Base-by-base conservation (phyloP, 2,797 vertebrate species). In the Acrossocheilus fasciatus region DNA sequence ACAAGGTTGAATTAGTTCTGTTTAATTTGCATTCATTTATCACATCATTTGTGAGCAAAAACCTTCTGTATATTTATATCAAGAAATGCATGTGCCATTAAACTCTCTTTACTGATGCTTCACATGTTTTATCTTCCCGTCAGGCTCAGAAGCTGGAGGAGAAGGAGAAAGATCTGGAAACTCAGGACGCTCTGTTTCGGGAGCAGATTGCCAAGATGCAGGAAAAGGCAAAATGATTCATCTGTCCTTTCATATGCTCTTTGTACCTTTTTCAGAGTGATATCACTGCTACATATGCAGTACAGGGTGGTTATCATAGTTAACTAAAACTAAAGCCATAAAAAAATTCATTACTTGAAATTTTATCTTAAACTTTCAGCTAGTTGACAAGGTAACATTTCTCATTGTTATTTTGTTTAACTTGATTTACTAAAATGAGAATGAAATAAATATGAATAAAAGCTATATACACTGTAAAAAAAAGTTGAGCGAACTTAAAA, bases 131-230 rank as follows among this genome's bases (percentile, higher is more conserved):
- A 68, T 82, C 30, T 43, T 70, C 57, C 45, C 84, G 89, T 87
- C 93, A 98, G 98, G 96, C 96, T 89, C 96, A 92, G 90, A 96
- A 98, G 92, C 95, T 99, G 94, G 96, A 98, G 80, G 94, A 96
- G 91, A 98, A 93, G 83, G 96, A 97, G 89, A 93, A 94, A 75
- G 93, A 96, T 82, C 90, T 98, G 91, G 96, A 91, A 93, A 97
- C 95, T 87, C 96, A 96, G n/a, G 95, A 96, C 74, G 87, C 91
- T 0, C 95, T 97, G 92, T 97, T 97, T 93, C 97, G 95, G 92
- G 96, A 97, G 83, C 97, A 98, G 89, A 89, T 98, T 76, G 91
- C 95, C 81, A 97, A 96, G 82, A 95, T 97, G 87, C 97, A 98
- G 88, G 92, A 97, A 74, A 96, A 96, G 95, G 98, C 97, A 90